These are phyloP conservation scores for Rhizomys pruinosus DNA, from an alignment of 2,113 vertebrate species.

Conservation along the genomic window DNA sequence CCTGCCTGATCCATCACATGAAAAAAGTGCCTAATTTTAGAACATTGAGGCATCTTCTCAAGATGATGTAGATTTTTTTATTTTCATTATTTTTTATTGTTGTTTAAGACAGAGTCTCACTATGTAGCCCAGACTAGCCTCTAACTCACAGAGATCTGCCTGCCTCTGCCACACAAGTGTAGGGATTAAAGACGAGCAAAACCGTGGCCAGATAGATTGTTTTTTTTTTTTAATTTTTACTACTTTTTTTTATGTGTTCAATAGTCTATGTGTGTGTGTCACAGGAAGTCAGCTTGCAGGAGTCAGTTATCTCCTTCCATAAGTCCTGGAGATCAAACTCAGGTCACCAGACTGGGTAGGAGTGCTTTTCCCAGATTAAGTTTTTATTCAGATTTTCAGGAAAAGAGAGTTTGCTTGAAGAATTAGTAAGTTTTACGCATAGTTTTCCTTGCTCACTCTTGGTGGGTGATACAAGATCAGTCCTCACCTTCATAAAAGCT, in stretches of 20 bases:
- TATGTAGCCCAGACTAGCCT: too few species aligned
- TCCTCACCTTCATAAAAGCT: not conserved
- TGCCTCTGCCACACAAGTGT: too few species aligned
- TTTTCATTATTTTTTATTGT: too few species aligned
- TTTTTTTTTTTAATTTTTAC: too few species aligned
- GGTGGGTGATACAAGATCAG: not conserved
- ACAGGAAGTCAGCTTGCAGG: not conserved
- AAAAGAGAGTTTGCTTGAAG: conserved; percentile 13
- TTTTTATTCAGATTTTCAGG: not conserved
- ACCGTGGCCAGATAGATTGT: too few species aligned
- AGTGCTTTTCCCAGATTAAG: not conserved
- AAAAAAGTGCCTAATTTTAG: not conserved
- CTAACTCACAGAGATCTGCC: too few species aligned
- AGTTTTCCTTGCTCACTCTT: not conserved
- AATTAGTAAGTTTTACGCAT: not conserved
- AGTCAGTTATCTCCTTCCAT: not conserved
- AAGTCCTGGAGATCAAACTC: not conserved
- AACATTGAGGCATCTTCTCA: conserved; percentile 3
- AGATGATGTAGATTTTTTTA: not conserved
- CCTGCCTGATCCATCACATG: not conserved
- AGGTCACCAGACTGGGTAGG: not conserved
- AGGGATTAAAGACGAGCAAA: too few species aligned
- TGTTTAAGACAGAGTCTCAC: too few species aligned
- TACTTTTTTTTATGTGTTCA: not conserved
- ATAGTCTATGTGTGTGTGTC: not conserved